Conservation (phyloP, 2,797 vertebrate genomes). For the Morus bassanus region DNA sequence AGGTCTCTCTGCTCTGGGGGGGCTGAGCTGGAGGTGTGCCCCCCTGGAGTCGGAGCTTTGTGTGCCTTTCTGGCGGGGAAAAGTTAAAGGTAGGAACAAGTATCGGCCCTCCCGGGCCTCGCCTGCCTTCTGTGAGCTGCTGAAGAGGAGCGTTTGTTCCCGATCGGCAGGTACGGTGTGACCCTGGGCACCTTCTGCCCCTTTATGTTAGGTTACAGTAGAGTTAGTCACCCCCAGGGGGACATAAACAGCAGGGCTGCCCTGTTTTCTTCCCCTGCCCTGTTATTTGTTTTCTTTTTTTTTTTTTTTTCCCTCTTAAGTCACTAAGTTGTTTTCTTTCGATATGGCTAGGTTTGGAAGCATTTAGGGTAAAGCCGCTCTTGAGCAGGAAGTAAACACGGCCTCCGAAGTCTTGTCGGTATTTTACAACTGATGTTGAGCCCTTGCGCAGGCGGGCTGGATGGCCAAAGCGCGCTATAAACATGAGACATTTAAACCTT, state of each 20-base stretch:
- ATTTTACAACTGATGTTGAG: background rate
- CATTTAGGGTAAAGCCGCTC: background rate
- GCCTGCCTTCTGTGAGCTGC: background rate
- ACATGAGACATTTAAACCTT: background rate
- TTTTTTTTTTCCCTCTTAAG: fast-evolving
- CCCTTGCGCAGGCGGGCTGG: background rate
- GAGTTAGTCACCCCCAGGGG: background rate
- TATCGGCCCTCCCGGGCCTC: background rate
- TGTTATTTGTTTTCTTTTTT: too few relatives aligned
- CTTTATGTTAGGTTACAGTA: background rate
- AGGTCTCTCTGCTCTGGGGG: background rate
- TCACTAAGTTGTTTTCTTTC: background rate
- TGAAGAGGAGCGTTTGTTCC: background rate
- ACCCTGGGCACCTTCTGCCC: background rate
- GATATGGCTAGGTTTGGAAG: background rate
- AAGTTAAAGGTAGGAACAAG: background rate
- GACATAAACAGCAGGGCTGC: background rate
- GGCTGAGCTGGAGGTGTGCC: background rate
- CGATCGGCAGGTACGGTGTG: background rate
- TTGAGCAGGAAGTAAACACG: background rate
- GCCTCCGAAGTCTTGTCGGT: background rate
- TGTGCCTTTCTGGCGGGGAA: background rate
- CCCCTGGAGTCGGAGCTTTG: background rate
- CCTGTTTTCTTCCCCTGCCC: background rate
- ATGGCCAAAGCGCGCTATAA: background rate